Evolutionary conservation across 1,140 invertebrate genomes (phyloP), one percentile per base, ranked within the genome.

Genomic region (Apis dorsata): DNA sequence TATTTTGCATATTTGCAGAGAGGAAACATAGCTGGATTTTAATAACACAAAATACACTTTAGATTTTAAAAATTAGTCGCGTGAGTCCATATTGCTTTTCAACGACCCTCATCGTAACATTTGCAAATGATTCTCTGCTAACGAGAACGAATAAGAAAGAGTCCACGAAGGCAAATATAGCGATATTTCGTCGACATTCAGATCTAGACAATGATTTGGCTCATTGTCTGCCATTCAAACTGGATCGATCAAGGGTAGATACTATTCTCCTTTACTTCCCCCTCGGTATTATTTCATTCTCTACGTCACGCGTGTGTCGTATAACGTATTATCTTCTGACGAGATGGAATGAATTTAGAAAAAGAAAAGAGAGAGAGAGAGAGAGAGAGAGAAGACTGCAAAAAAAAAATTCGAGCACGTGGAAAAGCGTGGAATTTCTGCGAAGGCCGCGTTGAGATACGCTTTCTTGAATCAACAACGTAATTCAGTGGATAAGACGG

Each of bases 241-340:
- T 65, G 51, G 60, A 12, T 57, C 79, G 70, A 81, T 81, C 79
- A 74, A 24, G 79, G 71, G 28, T 74, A 81, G 70, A 74, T 74
- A 81, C 21, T 21, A 17, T 65, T 24, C 28, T 24, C 12, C 21
- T 65, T 49, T 24, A n/a, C n/a, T 65, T 51, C 28, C 60, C 13
- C n/a, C 44, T 65, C 65, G 60, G 10, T 34, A 8, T 8, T 5
- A 21, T 24, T n/a, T 68, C 57, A 69, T 68, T 53, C 57, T 10
- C 9, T 19, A 10, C n/a, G 62, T 53, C 69, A 69, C 51, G 51
- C 72, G 60, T 57, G 57, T 80, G 69, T 73, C 79, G 19, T 51
- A 59, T 65, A 65, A 57, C 19, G 4, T 55, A 80, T 63, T 62
- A 63, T 44, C 44, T 80, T 80, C 78, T 51, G 69, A 80, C 78